Evolutionary conservation across 2,113 vertebrate species (phyloP), one percentile per base, ranked within the genome.

Genomic region (Nothocercus julius): DNA sequence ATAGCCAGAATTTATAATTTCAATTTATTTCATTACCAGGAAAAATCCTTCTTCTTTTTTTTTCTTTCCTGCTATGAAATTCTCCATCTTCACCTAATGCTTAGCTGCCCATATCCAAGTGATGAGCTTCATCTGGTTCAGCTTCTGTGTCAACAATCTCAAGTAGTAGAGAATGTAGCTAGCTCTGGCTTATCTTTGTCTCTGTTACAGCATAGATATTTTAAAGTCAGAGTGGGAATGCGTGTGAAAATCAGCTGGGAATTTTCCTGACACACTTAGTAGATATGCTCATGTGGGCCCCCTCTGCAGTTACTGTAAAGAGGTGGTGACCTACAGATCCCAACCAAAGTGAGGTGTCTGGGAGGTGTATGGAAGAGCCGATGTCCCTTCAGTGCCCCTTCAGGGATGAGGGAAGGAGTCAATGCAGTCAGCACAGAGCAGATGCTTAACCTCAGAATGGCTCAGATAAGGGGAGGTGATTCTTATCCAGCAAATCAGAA

Each of bases 381-480:
- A 6, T 28, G 51, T 7, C 24, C 20, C 42, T 67, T 12, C 30
- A 47, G 22, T 1, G 1, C 6, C 34, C 69, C 49, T 49, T 49
- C 21, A 32, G 51, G 54, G 45, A 6, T 27, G 28, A 6, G 32
- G 24, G 17, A 58, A 56, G 16, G 13, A 84, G 6, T 4, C 4
- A 6, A 70, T 28, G n/a, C 25, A 40, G 21, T 13, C 3, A 5
- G 22, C 0, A 1, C 63, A 84, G 56, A 72, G 10, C 24, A 44
- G 40, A 8, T 2, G 0, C 18, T 84, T 51, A 64, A 40, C 4
- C 4, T 19, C 9, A 34, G 21, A 38, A 0, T 2, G 38, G 5
- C 16, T 89, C 44, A 64, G 7, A 61, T 63, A 40, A 68, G 34
- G 5, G 5, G 12, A 40, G 18, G 16, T 0, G 1, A 70, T 19